Percentiles rank a stretch among this genome's conserved stretches.
These are phyloP conservation scores for Hypocryptadius cinnamomeus DNA, from an alignment of 2,113 vertebrate genomes.

Conservation along the genomic window DNA sequence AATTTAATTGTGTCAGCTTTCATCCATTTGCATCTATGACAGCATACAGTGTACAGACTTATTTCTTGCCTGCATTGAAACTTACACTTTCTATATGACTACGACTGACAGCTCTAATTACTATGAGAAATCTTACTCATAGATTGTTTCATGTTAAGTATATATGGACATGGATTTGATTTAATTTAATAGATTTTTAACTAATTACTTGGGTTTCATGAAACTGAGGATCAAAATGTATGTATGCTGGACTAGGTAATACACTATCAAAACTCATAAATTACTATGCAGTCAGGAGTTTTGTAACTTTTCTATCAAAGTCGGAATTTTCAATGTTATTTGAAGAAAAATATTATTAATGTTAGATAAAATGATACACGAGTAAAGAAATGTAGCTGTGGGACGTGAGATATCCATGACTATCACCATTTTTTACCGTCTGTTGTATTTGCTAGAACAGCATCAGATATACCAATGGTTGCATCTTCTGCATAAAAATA, in stretches of 20 bases:
- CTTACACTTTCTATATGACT: not conserved
- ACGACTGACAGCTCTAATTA: not conserved
- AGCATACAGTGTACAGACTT: not conserved
- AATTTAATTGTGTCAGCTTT: not conserved
- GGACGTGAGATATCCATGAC: not conserved
- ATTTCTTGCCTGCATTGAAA: not conserved
- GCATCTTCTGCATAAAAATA: not conserved
- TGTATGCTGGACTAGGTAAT: not conserved
- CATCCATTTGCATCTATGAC: not conserved
- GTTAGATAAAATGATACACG: not conserved
- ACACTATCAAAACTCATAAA: not conserved
- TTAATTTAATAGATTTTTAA: not conserved
- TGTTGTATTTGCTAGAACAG: not conserved
- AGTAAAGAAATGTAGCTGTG: not conserved
- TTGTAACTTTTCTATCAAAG: not conserved
- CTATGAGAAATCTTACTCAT: not conserved
- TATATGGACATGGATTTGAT: not conserved
- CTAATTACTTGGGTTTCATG: not conserved
- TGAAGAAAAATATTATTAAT: not conserved
- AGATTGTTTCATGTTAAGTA: not conserved
- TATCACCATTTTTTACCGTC: not conserved
- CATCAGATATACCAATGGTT: not conserved
- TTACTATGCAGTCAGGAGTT: not conserved
- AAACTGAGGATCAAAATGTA: not conserved
- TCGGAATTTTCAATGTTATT: not conserved